Evolutionary conservation across 1,140 invertebrate species (phyloP), one percentile per base, ranked within the genome.

Genomic region (Aphidius ervi): DNA sequence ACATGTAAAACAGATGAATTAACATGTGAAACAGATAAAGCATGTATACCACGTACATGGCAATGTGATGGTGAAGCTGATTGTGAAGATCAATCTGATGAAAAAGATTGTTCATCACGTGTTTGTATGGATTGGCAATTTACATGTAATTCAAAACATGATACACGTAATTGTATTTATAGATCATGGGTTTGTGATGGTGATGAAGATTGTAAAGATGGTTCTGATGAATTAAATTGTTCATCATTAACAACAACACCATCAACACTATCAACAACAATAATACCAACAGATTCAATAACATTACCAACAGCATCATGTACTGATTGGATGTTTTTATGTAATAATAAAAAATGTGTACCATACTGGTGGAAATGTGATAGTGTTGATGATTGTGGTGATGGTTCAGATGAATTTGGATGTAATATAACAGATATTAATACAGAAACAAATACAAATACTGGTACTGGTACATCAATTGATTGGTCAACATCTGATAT

Each of bases 351-450:
- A 9, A 87, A 87, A 61, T 97, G 94, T 71, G 87, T 96, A 50
- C 91, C 93, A 0, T 86, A 86, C 50, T 88, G 91, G 91, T 94
- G 92, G 88, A 86, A 89, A 63, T 86, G 84, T 65, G 87, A 88
- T 63, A 82, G 76, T 37, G 87, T 89, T 4, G 74, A 87, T 62
- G 92, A 94, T 69, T 95, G 92, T 67, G 84, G 83, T 0, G 92
- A 95, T 73, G 78, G 82, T 45, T 88, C 87, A 0, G 93, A 95
- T 70, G 92, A 95, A 69, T 63, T 83, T 4, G 88, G 85, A 0
- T 91, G 89, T 67, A 80, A 74, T 8, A 6, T 54, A 0, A 47
- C 62, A 0, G 75, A 74, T 48, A 37, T 59, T 0, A 37, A 76
- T 42, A 81, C 83, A 62, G 62, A 80, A 59, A 67, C 67, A 1